Evolutionary conservation across 2,113 vertebrate genomes (phyloP).

Genomic region (Aegithalos caudatus): DNA sequence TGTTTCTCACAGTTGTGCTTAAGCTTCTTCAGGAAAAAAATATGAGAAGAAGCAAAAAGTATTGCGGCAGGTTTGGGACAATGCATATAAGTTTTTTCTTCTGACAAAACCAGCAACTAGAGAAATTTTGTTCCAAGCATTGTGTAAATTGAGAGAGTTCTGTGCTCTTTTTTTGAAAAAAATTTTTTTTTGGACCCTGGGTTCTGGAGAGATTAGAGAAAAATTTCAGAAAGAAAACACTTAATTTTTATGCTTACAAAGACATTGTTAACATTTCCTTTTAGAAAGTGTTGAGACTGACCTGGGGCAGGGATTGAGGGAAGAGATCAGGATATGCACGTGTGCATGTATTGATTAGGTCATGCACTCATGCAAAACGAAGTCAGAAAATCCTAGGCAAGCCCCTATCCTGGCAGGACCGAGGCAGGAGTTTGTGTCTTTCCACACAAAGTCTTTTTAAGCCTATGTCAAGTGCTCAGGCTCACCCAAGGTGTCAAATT

Average conservation of each 20-base stretch:
- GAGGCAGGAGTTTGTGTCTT: neutral
- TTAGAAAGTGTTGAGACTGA: neutral
- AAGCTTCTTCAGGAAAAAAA: neutral
- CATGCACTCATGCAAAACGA: rapidly evolving
- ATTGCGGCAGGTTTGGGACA: neutral
- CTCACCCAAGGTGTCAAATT: neutral
- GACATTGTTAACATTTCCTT: neutral
- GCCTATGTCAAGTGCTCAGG: neutral
- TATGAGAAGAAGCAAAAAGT: neutral
- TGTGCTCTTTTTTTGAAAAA: too few relatives aligned
- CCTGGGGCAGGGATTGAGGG: neutral
- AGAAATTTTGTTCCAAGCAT: neutral
- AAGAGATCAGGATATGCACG: neutral
- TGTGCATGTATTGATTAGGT: neutral
- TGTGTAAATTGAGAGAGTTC: neutral
- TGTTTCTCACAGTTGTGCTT: neutral
- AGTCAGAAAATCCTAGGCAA: neutral
- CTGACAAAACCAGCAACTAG: neutral
- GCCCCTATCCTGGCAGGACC: neutral
- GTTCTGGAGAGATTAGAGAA: neutral
- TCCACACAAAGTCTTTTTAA: neutral
- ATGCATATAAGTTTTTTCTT: neutral
- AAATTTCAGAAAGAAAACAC: neutral
- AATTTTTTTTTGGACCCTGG: neutral
- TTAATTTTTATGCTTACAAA: neutral